phyloP scores from a whole-genome alignment of 1,140 invertebrate species.

The Drosophila seguyi region DNA sequence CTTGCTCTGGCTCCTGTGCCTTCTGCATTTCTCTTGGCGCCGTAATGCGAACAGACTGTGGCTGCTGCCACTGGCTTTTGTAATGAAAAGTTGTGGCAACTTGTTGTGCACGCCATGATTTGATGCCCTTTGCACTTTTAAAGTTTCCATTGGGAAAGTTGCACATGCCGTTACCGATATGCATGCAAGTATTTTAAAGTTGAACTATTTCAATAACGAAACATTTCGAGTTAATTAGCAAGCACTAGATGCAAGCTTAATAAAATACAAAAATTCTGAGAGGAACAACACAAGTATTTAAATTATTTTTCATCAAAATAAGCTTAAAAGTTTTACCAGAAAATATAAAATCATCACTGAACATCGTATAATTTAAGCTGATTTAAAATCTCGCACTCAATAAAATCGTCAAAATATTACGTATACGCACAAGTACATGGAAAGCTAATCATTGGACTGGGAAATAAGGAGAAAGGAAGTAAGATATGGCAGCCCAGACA shows the following conservation, averaged over 20 bases:
- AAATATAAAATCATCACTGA: neutral
- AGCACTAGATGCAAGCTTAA: too few species aligned
- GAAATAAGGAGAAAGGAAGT: neutral
- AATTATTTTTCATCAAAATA: neutral
- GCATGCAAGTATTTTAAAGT: slow-evolving; percentile 26
- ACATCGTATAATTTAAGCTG: neutral
- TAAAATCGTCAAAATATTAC: neutral
- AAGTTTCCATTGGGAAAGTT: slow-evolving; percentile 41
- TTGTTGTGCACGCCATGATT: slow-evolving; percentile 56
- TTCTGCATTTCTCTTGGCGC: slow-evolving; percentile 37
- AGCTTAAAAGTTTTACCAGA: neutral
- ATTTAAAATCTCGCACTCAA: neutral
- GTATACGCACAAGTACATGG: neutral
- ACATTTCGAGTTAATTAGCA: slow-evolving; percentile 12
- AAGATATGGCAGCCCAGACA: slow-evolving; percentile 9
- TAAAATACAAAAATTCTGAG: neutral
- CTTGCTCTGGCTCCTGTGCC: slow-evolving; percentile 14
- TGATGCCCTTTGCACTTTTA: slow-evolving; percentile 47
- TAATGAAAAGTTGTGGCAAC: slow-evolving; percentile 72
- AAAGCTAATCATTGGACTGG: neutral
- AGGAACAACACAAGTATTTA: neutral
- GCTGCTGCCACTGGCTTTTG: slow-evolving; percentile 46
- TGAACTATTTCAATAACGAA: neutral
- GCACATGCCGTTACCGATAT: slow-evolving; percentile 27
- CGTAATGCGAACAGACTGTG: slow-evolving; percentile 52